Percentiles rank a stretch among this genome's conserved stretches.
Evolutionary conservation across 2,888 invertebrate species (phyloP).

Genomic region (Sericinus montela): DNA sequence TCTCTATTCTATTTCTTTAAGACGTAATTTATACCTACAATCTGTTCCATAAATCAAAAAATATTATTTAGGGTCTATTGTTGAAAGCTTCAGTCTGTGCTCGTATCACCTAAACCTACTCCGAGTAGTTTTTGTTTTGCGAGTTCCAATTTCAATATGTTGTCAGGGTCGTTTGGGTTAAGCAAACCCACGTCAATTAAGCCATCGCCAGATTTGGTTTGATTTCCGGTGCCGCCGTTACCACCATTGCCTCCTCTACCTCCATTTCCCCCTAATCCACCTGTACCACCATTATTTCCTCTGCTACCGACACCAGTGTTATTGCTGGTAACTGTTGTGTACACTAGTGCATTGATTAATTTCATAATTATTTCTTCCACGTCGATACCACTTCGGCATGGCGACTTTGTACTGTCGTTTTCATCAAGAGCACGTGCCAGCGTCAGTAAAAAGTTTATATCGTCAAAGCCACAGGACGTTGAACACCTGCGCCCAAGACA

Average conservation of each 20-base stretch:
- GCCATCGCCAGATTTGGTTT: conserved; percentile 12
- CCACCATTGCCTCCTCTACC: conserved; percentile 6
- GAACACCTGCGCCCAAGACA: conserved; percentile 22
- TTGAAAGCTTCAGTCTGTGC: no score
- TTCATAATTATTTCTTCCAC: conserved; percentile 54
- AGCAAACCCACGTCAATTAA: conserved; percentile 24
- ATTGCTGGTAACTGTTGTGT: conserved; percentile 37
- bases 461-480: conserved; percentile 23
- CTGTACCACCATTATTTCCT: conserved; percentile 8
- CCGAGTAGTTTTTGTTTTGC: conserved; percentile 22
- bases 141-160: conserved; percentile 23
- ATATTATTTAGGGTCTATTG: no score
- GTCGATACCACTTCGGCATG: conserved; percentile 22
- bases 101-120: conserved; percentile 21
- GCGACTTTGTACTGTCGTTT: conserved; percentile 19
- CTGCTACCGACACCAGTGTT: conserved; percentile 6
- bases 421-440: conserved; percentile 30
- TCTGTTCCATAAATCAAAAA: no score
- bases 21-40: no score
- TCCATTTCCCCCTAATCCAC: no score
- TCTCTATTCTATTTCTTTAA: no score
- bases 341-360: conserved; percentile 54
- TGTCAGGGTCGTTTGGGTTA: conserved; percentile 22
- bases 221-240: conserved; percentile 6
- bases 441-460: conserved; percentile 27